These are phyloP conservation scores for Entomyzon cyanotis DNA, from an alignment of 2,113 vertebrate species.

Conservation along the genomic window DNA sequence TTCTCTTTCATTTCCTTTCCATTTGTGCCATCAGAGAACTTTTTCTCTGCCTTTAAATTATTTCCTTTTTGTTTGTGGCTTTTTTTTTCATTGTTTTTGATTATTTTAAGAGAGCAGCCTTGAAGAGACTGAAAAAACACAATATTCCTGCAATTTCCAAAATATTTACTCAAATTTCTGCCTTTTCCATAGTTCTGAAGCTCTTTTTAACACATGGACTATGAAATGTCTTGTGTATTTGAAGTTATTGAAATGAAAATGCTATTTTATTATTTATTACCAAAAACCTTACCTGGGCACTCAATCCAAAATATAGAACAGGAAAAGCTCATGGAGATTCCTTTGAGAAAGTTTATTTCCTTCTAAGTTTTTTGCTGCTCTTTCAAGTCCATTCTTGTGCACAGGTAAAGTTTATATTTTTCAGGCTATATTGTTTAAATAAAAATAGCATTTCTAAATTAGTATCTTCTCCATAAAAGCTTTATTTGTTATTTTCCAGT, in stretches of 20 bases:
- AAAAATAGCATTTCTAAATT: background rate
- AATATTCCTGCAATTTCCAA: background rate
- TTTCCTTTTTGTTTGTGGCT: background rate
- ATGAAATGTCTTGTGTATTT: background rate
- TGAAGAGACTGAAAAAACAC: accelerated
- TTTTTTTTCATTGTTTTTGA: background rate
- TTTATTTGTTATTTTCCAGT: background rate
- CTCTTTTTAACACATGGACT: background rate
- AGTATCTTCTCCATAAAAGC: background rate
- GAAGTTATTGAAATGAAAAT: background rate
- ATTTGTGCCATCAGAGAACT: background rate
- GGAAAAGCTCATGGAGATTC: background rate
- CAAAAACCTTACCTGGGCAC: background rate
- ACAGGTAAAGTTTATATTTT: background rate
- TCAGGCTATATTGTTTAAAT: background rate
- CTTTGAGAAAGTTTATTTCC: background rate
- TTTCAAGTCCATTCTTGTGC: background rate
- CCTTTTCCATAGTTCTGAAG: background rate
- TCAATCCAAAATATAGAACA: background rate
- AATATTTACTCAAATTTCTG: background rate
- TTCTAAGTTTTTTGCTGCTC: background rate
- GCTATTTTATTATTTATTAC: background rate
- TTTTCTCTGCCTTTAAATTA: background rate
- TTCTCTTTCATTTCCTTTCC: background rate
- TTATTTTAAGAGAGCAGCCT: background rate